Evolutionary conservation across 2,888 invertebrate species (phyloP).

Genomic region (Flabesymbios commensalis): DNA sequence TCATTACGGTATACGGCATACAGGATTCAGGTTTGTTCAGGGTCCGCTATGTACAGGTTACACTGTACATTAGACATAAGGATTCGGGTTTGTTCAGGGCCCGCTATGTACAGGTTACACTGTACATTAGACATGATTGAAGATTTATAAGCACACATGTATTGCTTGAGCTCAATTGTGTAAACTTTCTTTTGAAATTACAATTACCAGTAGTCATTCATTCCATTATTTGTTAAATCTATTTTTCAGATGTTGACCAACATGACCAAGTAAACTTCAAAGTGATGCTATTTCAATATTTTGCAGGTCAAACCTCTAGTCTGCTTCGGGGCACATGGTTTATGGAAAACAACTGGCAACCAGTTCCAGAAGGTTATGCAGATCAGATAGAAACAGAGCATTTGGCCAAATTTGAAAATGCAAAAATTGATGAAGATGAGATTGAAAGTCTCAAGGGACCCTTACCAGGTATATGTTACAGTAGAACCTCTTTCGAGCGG

Average conservation of each 20-base stretch:
- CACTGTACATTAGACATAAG: too few species aligned
- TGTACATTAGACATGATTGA: too few species aligned
- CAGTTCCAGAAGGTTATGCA: slow-evolving; percentile 67
- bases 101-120: too few species aligned
- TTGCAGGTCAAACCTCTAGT: slow-evolving; percentile 46
- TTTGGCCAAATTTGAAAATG: slow-evolving; percentile 64
- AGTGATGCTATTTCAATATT: neutral
- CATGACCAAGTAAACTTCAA: neutral
- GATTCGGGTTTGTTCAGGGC: too few species aligned
- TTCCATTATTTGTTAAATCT: neutral
- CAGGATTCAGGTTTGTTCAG: too few species aligned
- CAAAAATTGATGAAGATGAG: slow-evolving; percentile 1
- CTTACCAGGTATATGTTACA: neutral
- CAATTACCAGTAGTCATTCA: neutral
- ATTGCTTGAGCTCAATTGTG: too few species aligned
- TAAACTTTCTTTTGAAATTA: too few species aligned
- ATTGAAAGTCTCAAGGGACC: slow-evolving; percentile 1
- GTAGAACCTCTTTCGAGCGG: neutral
- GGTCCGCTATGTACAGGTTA: too few species aligned
- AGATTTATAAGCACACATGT: too few species aligned
- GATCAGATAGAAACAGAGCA: slow-evolving; percentile 69
- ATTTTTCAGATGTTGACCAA: too few species aligned
- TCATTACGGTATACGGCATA: too few species aligned
- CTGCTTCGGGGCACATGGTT: slow-evolving; percentile 72
- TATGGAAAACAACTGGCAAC: slow-evolving; percentile 70